Conservation (phyloP, 2,113 vertebrate genomes). For the Pteronura brasiliensis region DNA sequence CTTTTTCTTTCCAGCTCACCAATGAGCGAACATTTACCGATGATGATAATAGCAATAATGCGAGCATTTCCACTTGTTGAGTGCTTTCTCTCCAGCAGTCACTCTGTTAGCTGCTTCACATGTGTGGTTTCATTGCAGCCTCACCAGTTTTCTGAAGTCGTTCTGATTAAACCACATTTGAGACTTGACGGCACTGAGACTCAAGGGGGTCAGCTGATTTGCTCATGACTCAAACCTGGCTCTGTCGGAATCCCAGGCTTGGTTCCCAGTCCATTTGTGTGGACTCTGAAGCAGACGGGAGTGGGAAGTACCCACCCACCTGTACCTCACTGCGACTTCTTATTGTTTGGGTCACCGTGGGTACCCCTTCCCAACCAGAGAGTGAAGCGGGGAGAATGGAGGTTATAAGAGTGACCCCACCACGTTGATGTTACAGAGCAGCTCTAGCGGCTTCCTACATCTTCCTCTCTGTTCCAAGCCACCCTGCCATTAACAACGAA, state of each 20-base stretch:
- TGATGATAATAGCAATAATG: not conserved
- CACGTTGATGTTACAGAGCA: not conserved
- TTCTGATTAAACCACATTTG: not conserved
- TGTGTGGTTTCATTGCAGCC: not conserved
- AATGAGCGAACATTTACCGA: not conserved
- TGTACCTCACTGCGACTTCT: not conserved
- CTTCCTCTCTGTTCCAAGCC: not conserved
- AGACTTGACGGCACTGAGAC: not conserved
- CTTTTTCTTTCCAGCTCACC: not conserved
- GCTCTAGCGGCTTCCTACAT: not conserved
- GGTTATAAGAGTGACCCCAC: no score
- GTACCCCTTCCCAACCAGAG: not conserved
- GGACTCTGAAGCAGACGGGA: not conserved
- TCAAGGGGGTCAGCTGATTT: not conserved
- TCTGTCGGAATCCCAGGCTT: not conserved
- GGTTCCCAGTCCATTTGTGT: not conserved
- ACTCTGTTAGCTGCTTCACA: not conserved
- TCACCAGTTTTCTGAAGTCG: not conserved
- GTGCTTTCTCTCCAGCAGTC: not conserved
- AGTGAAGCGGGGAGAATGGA: accelerated
- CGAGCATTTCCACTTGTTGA: not conserved
- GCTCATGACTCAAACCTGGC: not conserved
- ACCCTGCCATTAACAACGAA: not conserved
- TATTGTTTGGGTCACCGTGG: not conserved
- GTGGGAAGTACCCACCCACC: not conserved